Percentiles rank a stretch among this genome's conserved stretches.
These are phyloP conservation scores for Hypomecis punctinalis DNA, from an alignment of 2,888 invertebrate genomes.

Conservation along the genomic window DNA sequence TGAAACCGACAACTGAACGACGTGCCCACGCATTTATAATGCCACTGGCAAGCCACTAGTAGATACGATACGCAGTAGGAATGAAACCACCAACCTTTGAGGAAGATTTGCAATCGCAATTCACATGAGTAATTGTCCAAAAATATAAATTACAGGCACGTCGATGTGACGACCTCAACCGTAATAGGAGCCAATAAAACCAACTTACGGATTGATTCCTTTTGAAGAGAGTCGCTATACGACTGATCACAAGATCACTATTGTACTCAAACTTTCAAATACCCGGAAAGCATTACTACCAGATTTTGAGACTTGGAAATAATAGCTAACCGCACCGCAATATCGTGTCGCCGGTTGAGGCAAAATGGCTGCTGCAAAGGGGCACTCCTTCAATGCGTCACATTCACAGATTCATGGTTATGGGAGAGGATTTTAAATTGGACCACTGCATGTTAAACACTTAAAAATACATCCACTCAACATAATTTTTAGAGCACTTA, in stretches of 20 bases:
- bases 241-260: slow-evolving; percentile 32
- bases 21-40: slow-evolving; percentile 51
- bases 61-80: slow-evolving; percentile 25
- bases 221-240: slow-evolving; percentile 29
- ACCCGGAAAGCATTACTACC: slow-evolving; percentile 38
- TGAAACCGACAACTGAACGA: slow-evolving; percentile 50
- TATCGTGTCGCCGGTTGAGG: slow-evolving; percentile 83
- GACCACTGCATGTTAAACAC: slow-evolving; percentile 62
- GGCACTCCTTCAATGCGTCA: slow-evolving; percentile 88
- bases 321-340: slow-evolving; percentile 74
- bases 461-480: slow-evolving; percentile 65
- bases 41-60: slow-evolving; percentile 35
- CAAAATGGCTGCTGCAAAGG: slow-evolving; percentile 85
- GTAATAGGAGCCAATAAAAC: slow-evolving; percentile 60
- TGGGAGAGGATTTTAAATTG: slow-evolving; percentile 18
- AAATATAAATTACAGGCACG: slow-evolving; percentile 62
- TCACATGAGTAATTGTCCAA: slow-evolving; percentile 51
- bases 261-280: slow-evolving; percentile 33
- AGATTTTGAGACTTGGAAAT: slow-evolving; percentile 48
- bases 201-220: slow-evolving; percentile 59
- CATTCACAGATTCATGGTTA: slow-evolving; percentile 73
- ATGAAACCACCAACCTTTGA: slow-evolving; percentile 18
- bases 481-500: slow-evolving; percentile 75
- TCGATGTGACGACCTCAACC: slow-evolving; percentile 52
- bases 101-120: slow-evolving; percentile 23